Conservation (phyloP, 2,888 invertebrate species). For the Carabus problematicus region DNA sequence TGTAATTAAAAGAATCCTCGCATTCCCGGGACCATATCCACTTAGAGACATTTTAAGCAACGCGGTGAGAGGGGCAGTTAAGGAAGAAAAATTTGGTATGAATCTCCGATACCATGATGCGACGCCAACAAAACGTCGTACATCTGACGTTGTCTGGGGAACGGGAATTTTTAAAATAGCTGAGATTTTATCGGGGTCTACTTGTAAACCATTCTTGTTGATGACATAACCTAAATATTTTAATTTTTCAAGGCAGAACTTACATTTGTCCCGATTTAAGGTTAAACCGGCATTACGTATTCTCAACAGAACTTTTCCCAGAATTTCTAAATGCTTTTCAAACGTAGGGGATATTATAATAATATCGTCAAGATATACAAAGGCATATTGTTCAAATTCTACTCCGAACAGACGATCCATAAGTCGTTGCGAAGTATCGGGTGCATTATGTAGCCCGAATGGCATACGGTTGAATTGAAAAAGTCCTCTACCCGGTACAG, state of each 20-base stretch:
- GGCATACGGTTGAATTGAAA: not conserved
- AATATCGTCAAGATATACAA: conserved; percentile 27
- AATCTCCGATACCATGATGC: too few relatives aligned
- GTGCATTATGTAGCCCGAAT: not conserved
- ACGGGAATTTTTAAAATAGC: too few relatives aligned
- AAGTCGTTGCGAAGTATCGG: not conserved
- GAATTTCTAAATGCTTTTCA: not conserved
- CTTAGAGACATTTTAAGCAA: too few relatives aligned
- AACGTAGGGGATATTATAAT: too few relatives aligned
- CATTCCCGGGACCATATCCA: too few relatives aligned
- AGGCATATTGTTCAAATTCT: conserved; percentile 16
- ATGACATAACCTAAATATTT: conserved; percentile 27
- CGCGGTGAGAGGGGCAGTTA: too few relatives aligned
- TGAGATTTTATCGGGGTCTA: not conserved
- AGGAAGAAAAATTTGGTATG: too few relatives aligned
- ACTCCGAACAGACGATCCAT: not conserved
- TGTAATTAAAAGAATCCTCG: too few relatives aligned
- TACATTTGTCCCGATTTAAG: conserved; percentile 3
- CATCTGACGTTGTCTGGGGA: too few relatives aligned
- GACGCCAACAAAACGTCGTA: too few relatives aligned
- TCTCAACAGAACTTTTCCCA: conserved; percentile 2
- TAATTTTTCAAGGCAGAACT: conserved; percentile 1
- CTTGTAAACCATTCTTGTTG: not conserved
- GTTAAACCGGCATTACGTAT: conserved; percentile 6
- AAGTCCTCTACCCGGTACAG: not conserved